These are phyloP conservation scores for Halictus rubicundus DNA, from an alignment of 1,140 invertebrate species.

Conservation along the genomic window DNA sequence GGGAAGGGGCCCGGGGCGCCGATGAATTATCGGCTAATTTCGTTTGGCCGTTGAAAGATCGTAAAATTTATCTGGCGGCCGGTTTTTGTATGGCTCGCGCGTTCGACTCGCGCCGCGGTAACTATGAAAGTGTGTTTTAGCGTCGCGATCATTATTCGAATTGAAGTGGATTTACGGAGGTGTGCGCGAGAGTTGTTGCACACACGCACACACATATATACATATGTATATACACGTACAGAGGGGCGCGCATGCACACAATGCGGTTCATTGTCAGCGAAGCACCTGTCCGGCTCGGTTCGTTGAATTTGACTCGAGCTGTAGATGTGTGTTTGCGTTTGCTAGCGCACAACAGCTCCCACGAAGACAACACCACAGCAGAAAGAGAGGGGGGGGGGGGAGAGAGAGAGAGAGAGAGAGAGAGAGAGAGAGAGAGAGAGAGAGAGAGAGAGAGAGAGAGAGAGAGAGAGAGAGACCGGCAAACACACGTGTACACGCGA, in stretches of 20 bases:
- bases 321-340: slow-evolving; percentile 18
- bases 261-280: slow-evolving; percentile 38
- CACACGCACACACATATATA: no score
- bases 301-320: slow-evolving; percentile 52
- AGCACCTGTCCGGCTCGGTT: slow-evolving; percentile 52
- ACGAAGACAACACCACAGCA: not conserved
- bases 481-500: slow-evolving; percentile 39
- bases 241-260: not conserved
- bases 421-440: no score
- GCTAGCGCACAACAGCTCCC: slow-evolving; percentile 19
- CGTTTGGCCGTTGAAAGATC: slow-evolving; percentile 32
- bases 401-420: not conserved
- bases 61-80: slow-evolving; percentile 18
- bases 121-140: slow-evolving; percentile 30
- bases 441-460: no score
- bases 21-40: slow-evolving; percentile 42
- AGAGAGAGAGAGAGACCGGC: slow-evolving; percentile 19
- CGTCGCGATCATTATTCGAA: slow-evolving; percentile 40
- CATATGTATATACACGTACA: no score
- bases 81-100: not conserved
- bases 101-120: slow-evolving; percentile 13
- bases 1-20: no score
- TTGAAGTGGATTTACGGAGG: slow-evolving; percentile 25
- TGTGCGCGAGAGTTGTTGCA: not conserved
- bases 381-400: no score